Percentiles rank a stretch among this genome's conserved stretches.
phyloP scores from a whole-genome alignment of 1,140 invertebrate species.

The Diachasma alloeum region DNA sequence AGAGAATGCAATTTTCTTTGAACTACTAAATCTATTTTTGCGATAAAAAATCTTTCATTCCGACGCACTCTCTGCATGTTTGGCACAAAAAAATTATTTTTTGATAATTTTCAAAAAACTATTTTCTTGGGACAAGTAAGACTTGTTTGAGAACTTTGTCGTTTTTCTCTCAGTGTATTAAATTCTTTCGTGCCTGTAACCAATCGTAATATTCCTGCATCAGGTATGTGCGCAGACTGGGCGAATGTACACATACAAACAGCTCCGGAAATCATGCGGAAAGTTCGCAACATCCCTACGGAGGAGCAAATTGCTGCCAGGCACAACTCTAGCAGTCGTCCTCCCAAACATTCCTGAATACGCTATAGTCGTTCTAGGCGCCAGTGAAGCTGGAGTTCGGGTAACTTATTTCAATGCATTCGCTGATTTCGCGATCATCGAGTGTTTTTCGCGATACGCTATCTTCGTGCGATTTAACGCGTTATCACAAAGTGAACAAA shows the following conservation, averaged over 20 bases:
- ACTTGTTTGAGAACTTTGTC: too few species aligned
- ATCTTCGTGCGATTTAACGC: too few species aligned
- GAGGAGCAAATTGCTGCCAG: slow-evolving; percentile 70
- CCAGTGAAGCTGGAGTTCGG: slow-evolving; percentile 72
- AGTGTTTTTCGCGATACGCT: too few species aligned
- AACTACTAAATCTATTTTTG: too few species aligned
- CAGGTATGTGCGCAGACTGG: slow-evolving; percentile 75
- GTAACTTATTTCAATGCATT: slow-evolving; percentile 48
- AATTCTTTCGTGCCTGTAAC: too few species aligned
- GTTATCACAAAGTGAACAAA: background rate
- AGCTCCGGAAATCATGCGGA: slow-evolving; percentile 69
- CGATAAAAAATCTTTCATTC: too few species aligned
- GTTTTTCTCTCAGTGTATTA: too few species aligned
- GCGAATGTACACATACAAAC: slow-evolving; percentile 71
- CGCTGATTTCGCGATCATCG: background rate
- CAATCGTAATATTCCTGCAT: background rate
- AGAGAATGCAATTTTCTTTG: too few species aligned
- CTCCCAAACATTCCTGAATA: slow-evolving; percentile 80
- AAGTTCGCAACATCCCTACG: slow-evolving; percentile 73
- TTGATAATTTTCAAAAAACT: too few species aligned
- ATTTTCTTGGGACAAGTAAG: too few species aligned
- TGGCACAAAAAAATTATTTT: too few species aligned
- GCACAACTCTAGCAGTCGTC: slow-evolving; percentile 74
- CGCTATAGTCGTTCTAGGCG: slow-evolving; percentile 70
- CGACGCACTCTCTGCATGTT: too few species aligned